These are phyloP conservation scores for Brachypteracias leptosomus DNA, from an alignment of 2,113 vertebrate genomes.

Conservation along the genomic window DNA sequence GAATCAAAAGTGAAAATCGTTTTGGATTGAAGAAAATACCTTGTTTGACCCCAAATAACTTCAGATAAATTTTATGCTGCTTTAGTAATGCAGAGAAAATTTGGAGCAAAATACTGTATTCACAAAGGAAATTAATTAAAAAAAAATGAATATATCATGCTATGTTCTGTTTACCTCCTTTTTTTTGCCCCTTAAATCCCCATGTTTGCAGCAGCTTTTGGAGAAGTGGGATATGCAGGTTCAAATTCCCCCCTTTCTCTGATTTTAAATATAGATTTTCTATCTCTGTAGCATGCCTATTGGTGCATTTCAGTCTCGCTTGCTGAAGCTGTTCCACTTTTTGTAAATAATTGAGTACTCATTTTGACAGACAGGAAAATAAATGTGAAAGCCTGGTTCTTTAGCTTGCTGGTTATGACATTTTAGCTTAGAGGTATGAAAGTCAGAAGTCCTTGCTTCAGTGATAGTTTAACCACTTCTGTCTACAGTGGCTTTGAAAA, in stretches of 20 bases:
- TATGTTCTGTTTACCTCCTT: neutral
- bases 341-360: slow-evolving; percentile 63
- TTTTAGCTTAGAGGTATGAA: slow-evolving; percentile 25
- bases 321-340: slow-evolving; percentile 23
- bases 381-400: slow-evolving; percentile 13
- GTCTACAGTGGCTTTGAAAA: neutral
- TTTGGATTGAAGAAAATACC: neutral
- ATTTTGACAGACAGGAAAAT: slow-evolving; percentile 46
- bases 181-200: neutral
- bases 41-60: neutral
- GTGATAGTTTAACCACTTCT: neutral
- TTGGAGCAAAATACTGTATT: neutral
- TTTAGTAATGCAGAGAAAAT: neutral
- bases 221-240: neutral
- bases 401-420: neutral
- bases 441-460: slow-evolving; percentile 13
- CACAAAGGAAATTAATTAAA: neutral
- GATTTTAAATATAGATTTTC: slow-evolving; percentile 42
- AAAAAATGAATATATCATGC: neutral
- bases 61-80: neutral
- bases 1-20: neutral
- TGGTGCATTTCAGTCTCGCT: slow-evolving; percentile 10
- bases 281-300: neutral
- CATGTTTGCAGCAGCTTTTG: neutral
- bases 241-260: neutral